Evolutionary conservation across 1,140 invertebrate species (phyloP).

Genomic region (Apocrypta bakeri): DNA sequence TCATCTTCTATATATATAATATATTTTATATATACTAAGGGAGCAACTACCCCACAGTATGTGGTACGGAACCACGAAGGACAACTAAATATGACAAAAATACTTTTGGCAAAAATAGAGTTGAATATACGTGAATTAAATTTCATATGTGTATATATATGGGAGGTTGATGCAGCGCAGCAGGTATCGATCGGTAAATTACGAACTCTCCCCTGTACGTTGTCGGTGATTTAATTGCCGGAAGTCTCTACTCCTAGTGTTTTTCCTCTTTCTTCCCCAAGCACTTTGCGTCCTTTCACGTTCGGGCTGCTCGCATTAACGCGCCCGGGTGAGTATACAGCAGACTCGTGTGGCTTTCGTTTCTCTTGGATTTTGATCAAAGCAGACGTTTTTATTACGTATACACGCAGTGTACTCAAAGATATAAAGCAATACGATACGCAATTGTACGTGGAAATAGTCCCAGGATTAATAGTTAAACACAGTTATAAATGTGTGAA

Average conservation of each 20-base stretch:
- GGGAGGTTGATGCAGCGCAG: background rate
- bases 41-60: too few relatives aligned
- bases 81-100: background rate
- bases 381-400: background rate
- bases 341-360: background rate
- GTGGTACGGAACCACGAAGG: background rate
- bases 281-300: background rate
- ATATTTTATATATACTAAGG: too few relatives aligned
- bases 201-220: background rate
- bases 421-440: background rate
- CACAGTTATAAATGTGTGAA: too few relatives aligned
- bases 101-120: background rate
- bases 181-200: background rate
- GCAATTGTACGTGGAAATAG: background rate
- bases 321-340: background rate
- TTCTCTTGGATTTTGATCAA: background rate
- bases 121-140: background rate
- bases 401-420: background rate
- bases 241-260: background rate
- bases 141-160: background rate
- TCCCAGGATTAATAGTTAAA: too few relatives aligned
- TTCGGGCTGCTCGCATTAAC: too few relatives aligned
- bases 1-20: too few relatives aligned
- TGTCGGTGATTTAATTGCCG: background rate
- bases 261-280: background rate